Conservation (phyloP, 2,113 vertebrate genomes). For the Callorhinus ursinus region DNA sequence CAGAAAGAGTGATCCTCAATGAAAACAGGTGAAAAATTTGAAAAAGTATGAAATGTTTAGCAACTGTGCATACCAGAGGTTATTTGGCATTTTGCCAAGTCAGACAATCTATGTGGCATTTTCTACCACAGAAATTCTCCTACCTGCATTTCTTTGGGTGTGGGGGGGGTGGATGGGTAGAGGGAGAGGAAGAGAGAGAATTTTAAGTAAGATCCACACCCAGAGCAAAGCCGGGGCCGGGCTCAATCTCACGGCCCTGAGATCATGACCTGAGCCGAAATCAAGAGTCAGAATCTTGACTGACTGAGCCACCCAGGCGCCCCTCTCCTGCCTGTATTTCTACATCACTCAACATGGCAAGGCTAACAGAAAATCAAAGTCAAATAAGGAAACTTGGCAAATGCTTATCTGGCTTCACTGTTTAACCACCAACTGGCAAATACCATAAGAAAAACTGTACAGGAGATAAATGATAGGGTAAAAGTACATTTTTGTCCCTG, state of each 20-base stretch:
- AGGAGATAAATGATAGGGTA: constrained; percentile 55
- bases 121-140: neutral
- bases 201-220: neutral
- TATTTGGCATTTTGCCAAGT: constrained; percentile 1
- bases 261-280: neutral
- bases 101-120: neutral
- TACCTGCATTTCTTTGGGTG: neutral
- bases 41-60: neutral
- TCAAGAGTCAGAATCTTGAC: neutral
- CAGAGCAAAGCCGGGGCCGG: neutral
- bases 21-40: neutral
- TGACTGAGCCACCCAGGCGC: neutral
- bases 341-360: neutral
- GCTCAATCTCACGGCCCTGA: neutral
- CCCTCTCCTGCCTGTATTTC: neutral
- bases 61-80: neutral
- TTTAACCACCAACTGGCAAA: constrained; percentile 62
- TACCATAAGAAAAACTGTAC: constrained; percentile 37
- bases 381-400: constrained; percentile 68
- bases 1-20: neutral
- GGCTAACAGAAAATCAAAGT: constrained; percentile 45
- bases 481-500: constrained; percentile 48
- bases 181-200: neutral
- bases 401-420: constrained; percentile 60
- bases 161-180: neutral